Conservation (phyloP, 2,797 vertebrate species). For the Ciconia nigra region DNA sequence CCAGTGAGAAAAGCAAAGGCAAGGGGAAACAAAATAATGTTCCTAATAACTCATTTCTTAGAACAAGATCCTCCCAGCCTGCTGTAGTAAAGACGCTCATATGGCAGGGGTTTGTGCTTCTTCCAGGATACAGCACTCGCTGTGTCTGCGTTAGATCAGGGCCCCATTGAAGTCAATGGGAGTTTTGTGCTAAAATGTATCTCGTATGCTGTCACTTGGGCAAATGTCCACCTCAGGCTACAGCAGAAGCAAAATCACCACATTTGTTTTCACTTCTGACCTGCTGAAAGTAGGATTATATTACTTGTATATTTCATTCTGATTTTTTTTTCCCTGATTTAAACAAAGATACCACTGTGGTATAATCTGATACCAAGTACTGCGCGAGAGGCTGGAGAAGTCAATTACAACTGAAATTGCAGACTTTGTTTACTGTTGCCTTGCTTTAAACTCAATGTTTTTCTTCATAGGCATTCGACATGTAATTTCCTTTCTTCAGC, state of each 20-base stretch:
- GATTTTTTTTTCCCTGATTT: neutral
- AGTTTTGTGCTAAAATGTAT: constrained; percentile 36
- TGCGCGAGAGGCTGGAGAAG: neutral
- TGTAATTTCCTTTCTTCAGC: neutral
- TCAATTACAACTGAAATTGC: constrained; percentile 23
- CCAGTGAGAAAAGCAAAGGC: neutral
- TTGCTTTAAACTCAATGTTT: constrained; percentile 20
- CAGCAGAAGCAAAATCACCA: constrained; percentile 7
- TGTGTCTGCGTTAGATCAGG: constrained; percentile 16
- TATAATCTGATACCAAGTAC: neutral
- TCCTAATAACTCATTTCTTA: neutral
- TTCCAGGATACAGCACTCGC: neutral
- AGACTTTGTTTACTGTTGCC: constrained; percentile 12
- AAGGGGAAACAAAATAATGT: neutral
- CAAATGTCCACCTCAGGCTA: constrained; percentile 26
- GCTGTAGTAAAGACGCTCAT: neutral
- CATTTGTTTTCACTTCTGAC: constrained; percentile 42
- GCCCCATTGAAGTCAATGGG: neutral
- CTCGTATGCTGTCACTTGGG: neutral
- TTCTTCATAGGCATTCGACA: neutral
- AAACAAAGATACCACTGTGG: constrained; percentile 46
- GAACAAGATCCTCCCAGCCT: neutral
- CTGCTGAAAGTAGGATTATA: constrained; percentile 44
- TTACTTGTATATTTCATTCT: constrained; percentile 39
- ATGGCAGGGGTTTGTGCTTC: neutral